Conservation (phyloP, 2,797 vertebrate genomes). For the Catamblyrhynchus diadema region DNA sequence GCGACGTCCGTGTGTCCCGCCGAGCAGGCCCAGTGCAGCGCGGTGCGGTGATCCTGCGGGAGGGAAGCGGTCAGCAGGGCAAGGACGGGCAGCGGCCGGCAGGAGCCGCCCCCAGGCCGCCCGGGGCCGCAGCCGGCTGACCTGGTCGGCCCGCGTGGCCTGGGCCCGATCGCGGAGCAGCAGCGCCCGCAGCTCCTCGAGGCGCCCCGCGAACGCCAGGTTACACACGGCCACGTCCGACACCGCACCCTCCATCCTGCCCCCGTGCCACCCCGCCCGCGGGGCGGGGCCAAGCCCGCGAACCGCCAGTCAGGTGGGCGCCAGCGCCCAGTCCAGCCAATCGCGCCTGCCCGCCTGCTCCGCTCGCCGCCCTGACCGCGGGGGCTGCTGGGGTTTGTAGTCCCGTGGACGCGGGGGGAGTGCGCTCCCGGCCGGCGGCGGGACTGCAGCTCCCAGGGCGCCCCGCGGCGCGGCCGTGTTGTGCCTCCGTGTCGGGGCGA, state of each 20-base stretch:
- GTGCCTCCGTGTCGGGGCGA: conserved; percentile 31
- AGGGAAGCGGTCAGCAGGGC: background rate
- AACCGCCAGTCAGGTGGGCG: background rate
- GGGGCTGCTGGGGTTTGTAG: background rate
- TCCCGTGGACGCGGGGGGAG: fast-evolving
- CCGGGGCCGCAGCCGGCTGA: conserved; percentile 30
- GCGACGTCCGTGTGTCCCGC: conserved; percentile 89
- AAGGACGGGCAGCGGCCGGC: background rate
- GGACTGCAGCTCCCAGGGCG: conserved; percentile 4
- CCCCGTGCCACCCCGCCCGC: background rate
- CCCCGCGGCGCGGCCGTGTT: background rate
- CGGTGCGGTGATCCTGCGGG: conserved; percentile 84
- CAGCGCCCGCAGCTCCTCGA: conserved; percentile 82
- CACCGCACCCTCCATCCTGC: conserved; percentile 79
- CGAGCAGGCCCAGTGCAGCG: conserved; percentile 95
- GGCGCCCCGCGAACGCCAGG: conserved; percentile 84
- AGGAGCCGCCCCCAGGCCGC: background rate
- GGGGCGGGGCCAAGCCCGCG: fast-evolving
- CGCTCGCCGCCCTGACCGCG: fast-evolving
- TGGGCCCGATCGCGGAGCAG: conserved; percentile 83
- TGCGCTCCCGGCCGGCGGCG: fast-evolving
- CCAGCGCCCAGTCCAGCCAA: background rate
- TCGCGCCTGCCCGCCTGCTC: background rate
- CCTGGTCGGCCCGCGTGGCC: conserved; percentile 89
- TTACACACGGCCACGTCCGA: conserved; percentile 91